phyloP scores from a whole-genome alignment of 30 jellyfish, hydroid and myxozoan genomes.

The Sanderia malayensis region DNA sequence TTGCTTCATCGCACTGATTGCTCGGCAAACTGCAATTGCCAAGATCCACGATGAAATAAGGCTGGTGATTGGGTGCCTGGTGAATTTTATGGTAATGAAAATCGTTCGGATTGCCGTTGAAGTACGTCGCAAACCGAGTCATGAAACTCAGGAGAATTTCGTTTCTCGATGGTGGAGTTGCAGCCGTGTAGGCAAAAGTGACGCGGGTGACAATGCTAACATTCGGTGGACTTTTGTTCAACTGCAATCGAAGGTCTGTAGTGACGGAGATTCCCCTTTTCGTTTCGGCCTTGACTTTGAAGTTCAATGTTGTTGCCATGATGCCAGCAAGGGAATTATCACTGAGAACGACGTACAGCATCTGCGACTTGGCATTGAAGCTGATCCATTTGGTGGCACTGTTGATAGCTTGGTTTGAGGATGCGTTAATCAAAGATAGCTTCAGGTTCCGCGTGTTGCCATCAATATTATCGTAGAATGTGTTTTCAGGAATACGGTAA shows the following conservation, averaged over 20 bases:
- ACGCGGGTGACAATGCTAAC: constrained; percentile 40
- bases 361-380: constrained; percentile 51
- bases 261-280: constrained; percentile 71
- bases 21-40: constrained; percentile 36
- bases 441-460: constrained; percentile 70
- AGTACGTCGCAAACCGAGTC: constrained; percentile 22
- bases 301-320: constrained; percentile 29
- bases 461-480: constrained; percentile 76
- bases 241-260: constrained; percentile 35
- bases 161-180: constrained; percentile 12
- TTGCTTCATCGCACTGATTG: constrained; percentile 25
- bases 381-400: constrained; percentile 35
- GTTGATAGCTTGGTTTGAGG: constrained; percentile 25
- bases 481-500: constrained; percentile 63
- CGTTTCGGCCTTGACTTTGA: constrained; percentile 66
- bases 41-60: constrained; percentile 1
- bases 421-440: constrained; percentile 29
- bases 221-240: constrained; percentile 31
- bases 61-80: neutral
- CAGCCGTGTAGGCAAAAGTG: constrained; percentile 23
- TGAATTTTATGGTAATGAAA: neutral
- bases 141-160: constrained; percentile 3
- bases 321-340: constrained; percentile 2
- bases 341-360: constrained; percentile 27
- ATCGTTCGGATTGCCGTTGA: constrained; percentile 17